These are phyloP conservation scores for Chelon labrosus DNA, from an alignment of 2,797 vertebrate genomes.

Conservation along the genomic window DNA sequence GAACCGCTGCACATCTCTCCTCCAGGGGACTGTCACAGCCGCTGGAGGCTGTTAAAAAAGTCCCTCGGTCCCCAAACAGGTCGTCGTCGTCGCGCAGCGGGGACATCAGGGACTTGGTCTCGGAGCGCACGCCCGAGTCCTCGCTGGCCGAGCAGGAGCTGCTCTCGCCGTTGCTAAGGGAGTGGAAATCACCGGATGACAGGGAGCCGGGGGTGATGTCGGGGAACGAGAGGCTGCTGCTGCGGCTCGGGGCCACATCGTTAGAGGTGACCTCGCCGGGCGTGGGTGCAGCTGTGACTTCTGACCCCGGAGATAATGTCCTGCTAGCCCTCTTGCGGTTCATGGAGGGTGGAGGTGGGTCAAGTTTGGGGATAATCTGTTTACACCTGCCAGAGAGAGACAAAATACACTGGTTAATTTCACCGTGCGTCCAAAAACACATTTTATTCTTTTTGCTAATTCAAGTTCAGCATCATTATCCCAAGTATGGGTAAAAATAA, in stretches of 20 bases:
- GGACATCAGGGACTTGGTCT: slow-evolving; percentile 79
- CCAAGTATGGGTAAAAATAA: slow-evolving; percentile 11
- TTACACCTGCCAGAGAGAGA: slow-evolving; percentile 72
- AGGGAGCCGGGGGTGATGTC: slow-evolving; percentile 83
- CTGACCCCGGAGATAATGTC: slow-evolving; percentile 83
- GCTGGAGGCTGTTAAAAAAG: slow-evolving; percentile 79
- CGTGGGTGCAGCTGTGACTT: slow-evolving; percentile 42
- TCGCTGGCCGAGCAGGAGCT: slow-evolving; percentile 84
- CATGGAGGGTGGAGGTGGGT: slow-evolving; percentile 85
- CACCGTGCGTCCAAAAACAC: too few species aligned
- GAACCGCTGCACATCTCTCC: slow-evolving; percentile 36
- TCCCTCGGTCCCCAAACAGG: slow-evolving; percentile 73
- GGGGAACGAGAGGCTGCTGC: slow-evolving; percentile 81
- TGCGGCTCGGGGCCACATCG: slow-evolving; percentile 41
- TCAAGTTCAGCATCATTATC: slow-evolving; percentile 16
- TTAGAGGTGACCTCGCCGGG: slow-evolving; percentile 30
- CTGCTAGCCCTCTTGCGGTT: slow-evolving; percentile 87
- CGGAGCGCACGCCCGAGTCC: slow-evolving; percentile 82
- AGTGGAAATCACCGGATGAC: slow-evolving; percentile 82
- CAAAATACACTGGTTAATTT: slow-evolving; percentile 4
- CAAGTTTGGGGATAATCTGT: slow-evolving; percentile 87
- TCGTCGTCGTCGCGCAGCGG: slow-evolving; percentile 76
- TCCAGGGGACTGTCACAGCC: slow-evolving; percentile 76
- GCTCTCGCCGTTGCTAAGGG: slow-evolving; percentile 79
- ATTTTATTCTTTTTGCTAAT: not conserved